Evolutionary conservation across 2,113 vertebrate genomes (phyloP), one percentile per base, ranked within the genome.

Genomic region (Mesoclemmys tuberculata): DNA sequence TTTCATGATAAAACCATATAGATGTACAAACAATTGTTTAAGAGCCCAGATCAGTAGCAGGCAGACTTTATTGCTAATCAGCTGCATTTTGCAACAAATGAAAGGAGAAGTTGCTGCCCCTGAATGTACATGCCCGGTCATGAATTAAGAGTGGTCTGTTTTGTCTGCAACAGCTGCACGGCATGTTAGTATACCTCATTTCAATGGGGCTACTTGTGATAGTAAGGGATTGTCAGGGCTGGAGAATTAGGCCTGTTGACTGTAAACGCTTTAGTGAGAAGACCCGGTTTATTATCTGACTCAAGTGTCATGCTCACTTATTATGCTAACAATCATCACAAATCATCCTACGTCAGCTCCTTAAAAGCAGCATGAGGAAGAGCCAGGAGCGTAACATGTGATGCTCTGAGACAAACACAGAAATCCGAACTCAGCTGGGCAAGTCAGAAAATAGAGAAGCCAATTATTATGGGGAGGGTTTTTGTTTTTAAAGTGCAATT

Each of bases 251-350:
- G 85, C 41, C 12, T 44, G 87, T 82, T 19, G 85, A 86, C 46
- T 83, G 78, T 27, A 80, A 38, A 18, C 46, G 56, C 90, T 86
- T 92, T 18, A 24, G 49, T 27, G 27, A 82, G 64, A 86, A 64
- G 87, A 91, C 79, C 86, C 77, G 61, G 16, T 26, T 26, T 87
- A 8, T 75, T 6, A 75, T 87, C 80, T 71, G 49, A 64, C 84
- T 71, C 41, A 80, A 88, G 64, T 89, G n/a, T 48, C 48, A 93
- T 3, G 78, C 31, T 52, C 38, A 4, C 38, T 44, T 79, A 89
- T 61, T 81, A 96, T 55, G 74, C 55, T 56, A 74, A 90, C 84
- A 93, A 85, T 82, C 95, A 96, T 85, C 82, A 93, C 52, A 49
- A 84, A 82, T 84, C n/a, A 13, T 58, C 94, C 61, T 22, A 83